Base-by-base conservation (phyloP, 92 coral and sea anemone species). In the Diadumene lineata region DNA sequence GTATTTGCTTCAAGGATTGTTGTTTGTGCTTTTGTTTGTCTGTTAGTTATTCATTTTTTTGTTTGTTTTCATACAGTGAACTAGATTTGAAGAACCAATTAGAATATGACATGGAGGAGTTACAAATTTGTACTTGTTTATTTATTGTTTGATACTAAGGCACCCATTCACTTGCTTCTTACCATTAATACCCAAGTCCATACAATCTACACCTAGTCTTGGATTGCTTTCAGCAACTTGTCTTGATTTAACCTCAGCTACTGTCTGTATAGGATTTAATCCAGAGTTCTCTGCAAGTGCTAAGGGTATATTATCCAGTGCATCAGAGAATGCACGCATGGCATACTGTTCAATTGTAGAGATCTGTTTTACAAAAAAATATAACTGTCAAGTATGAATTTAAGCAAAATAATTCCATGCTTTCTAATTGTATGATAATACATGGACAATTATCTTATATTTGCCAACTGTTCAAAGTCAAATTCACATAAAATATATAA, bases 211-310 rank as follows among this genome's bases (percentile, higher is more conserved):
- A 50, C 99, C 99, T 15, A 96, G 81, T 31, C 97, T 81, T 0
- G 99, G 96, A 69, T 96, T 96, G 13, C 56, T 82, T 79, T 96
- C 97, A 11, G 99, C 92, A 23, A 96, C 96, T 77, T 96, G 99
- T 75, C 89, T 81, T 64, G 99, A 96, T 69, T 96, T 96, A 60
- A 92, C 89, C 68, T 89, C 89, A 11, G 99, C 99, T 38, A 96
- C 99, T 7, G 99, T 89, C 84, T 92, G 91, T 61, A 96, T 92
- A 15, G 97, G 97, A 75, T 92, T 92, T 43, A 92, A 72, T 8
- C 98, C 98, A 21, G 94, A 91, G 80, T 94, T 94, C 82, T 94
- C 98, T 9, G 98, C 98, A 63, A 94, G 67, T 15, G 98, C 97
- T 26, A 94, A 74, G 9, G 98, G 98, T 30, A 94, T 94, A 31